These are phyloP conservation scores for Nomada hirtipes DNA, from an alignment of 2,888 invertebrate species.

Conservation along the genomic window DNA sequence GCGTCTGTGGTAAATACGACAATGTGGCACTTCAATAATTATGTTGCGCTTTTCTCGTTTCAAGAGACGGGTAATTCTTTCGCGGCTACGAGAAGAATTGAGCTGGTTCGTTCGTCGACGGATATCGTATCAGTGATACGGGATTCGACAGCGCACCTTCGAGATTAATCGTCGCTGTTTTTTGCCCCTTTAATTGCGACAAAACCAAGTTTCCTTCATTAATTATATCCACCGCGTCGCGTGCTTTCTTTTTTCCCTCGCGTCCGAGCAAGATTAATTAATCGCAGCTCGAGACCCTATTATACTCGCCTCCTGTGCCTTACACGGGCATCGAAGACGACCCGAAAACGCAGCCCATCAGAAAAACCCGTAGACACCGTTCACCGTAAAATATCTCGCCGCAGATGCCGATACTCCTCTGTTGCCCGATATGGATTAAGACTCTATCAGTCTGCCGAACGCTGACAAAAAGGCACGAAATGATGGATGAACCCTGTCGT, in stretches of 20 bases:
- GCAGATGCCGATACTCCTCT: conserved; percentile 69
- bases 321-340: conserved; percentile 45
- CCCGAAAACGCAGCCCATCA: conserved; percentile 44
- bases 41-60: background rate
- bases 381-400: conserved; percentile 62
- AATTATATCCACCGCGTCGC: conserved; percentile 43
- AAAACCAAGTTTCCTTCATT: conserved; percentile 56
- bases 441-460: conserved; percentile 69
- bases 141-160: conserved; percentile 17
- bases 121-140: conserved; percentile 11
- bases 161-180: conserved; percentile 45
- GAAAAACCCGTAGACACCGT: conserved; percentile 63
- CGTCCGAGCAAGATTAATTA: conserved; percentile 55
- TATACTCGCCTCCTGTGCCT: conserved; percentile 52
- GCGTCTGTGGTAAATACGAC: conserved; percentile 37
- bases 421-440: conserved; percentile 68
- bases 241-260: background rate
- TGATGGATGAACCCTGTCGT: conserved; percentile 64
- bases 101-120: background rate
- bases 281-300: conserved; percentile 55
- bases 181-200: conserved; percentile 47
- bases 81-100: too few relatives aligned
- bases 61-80: background rate
- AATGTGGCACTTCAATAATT: conserved; percentile 6
- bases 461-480: conserved; percentile 65